Conservation (phyloP, 2,797 vertebrate genomes). For the Anguilla pacifica region DNA sequence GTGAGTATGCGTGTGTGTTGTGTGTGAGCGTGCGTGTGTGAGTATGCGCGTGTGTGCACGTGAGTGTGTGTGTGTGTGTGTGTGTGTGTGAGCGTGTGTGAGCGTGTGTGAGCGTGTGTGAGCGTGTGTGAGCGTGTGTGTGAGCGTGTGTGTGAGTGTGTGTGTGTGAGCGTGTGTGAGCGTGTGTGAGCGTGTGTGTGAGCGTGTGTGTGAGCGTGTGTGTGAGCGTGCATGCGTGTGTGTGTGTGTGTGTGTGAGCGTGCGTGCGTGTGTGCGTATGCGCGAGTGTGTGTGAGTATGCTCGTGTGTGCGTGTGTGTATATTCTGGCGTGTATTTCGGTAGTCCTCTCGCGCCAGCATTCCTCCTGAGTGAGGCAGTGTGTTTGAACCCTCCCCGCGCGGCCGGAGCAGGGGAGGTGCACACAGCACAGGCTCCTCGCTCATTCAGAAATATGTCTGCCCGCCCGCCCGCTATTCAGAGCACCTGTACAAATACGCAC, state of each 20-base stretch:
- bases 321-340: not conserved
- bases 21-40: too few relatives aligned
- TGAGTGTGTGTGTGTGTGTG: too few relatives aligned
- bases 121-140: too few relatives aligned
- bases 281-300: not conserved
- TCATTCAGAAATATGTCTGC: constrained; percentile 8
- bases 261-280: not conserved
- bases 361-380: not conserved
- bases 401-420: not conserved
- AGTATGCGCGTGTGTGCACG: fast-evolving
- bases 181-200: not conserved
- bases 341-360: not conserved
- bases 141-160: not conserved
- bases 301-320: not conserved
- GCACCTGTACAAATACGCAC: constrained; percentile 8
- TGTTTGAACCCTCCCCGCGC: not conserved
- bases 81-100: too few relatives aligned
- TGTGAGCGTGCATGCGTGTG: not conserved
- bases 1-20: too few relatives aligned
- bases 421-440: not conserved
- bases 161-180: not conserved
- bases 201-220: not conserved
- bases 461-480: not conserved
- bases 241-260: not conserved
- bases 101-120: too few relatives aligned